Conservation (phyloP, 2,797 vertebrate species). For the Margarornis squamiger region DNA sequence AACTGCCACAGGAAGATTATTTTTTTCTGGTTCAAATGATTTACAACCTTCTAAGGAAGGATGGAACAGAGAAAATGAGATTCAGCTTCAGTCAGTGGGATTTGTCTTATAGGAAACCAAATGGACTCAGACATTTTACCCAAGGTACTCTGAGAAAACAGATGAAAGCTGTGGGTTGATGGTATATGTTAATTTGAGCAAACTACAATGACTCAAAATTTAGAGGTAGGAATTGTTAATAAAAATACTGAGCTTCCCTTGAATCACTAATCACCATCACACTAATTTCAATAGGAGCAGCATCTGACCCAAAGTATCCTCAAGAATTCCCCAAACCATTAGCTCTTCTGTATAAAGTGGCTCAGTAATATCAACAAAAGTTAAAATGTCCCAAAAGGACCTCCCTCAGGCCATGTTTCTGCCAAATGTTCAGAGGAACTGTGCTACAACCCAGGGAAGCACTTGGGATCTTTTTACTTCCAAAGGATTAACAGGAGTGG, state of each 20-base stretch:
- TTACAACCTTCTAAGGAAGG: background rate
- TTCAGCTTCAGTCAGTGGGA: background rate
- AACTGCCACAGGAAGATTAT: background rate
- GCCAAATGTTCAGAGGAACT: background rate
- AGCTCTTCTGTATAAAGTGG: background rate
- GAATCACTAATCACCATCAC: background rate
- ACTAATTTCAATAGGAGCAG: background rate
- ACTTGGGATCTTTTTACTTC: background rate
- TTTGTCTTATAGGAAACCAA: background rate
- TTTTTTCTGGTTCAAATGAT: background rate
- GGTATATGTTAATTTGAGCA: background rate
- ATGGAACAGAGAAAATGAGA: background rate
- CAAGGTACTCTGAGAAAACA: background rate
- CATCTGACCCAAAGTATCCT: background rate
- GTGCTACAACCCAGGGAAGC: fast-evolving
- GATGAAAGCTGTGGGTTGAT: background rate
- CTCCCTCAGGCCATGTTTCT: background rate
- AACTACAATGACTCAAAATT: background rate
- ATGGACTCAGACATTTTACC: background rate
- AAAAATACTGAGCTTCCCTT: background rate
- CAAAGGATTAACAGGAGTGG: background rate
- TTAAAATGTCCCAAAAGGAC: background rate
- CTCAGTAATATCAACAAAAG: background rate
- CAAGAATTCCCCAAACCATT: background rate
- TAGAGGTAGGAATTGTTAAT: background rate